Conservation (phyloP, 1,140 invertebrate species). For the Hycleus phaleratus region DNA sequence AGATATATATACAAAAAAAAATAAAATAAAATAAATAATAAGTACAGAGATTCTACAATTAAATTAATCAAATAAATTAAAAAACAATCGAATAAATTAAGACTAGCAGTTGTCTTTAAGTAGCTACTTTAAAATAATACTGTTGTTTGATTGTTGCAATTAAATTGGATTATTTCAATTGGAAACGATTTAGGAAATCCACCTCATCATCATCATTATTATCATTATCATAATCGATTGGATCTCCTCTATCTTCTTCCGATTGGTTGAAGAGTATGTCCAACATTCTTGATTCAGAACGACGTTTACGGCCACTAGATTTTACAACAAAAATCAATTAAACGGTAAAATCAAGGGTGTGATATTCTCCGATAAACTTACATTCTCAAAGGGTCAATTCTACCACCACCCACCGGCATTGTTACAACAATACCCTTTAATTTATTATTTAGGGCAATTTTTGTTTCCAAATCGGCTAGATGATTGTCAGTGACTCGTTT, state of each 20-base stretch:
- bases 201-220: too few species aligned
- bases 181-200: background rate
- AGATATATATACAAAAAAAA: background rate
- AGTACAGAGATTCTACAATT: background rate
- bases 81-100: conserved; percentile 1
- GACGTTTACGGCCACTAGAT: conserved; percentile 25
- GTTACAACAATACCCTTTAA: conserved; percentile 24
- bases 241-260: conserved; percentile 26
- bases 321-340: background rate
- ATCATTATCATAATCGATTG: conserved; percentile 15
- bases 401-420: conserved; percentile 21
- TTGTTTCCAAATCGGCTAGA: conserved; percentile 22
- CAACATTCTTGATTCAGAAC: conserved; percentile 23
- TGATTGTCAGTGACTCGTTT: conserved; percentile 25
- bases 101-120: background rate
- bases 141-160: background rate
- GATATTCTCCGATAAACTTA: conserved; percentile 9
- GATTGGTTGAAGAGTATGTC: conserved; percentile 28
- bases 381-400: conserved; percentile 20
- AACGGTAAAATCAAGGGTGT: background rate
- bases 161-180: background rate
- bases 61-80: conserved; percentile 5
- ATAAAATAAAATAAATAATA: background rate
- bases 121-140: background rate
- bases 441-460: conserved; percentile 19